Conservation (phyloP, 2,888 invertebrate species). For the Yponomeuta malinellus region DNA sequence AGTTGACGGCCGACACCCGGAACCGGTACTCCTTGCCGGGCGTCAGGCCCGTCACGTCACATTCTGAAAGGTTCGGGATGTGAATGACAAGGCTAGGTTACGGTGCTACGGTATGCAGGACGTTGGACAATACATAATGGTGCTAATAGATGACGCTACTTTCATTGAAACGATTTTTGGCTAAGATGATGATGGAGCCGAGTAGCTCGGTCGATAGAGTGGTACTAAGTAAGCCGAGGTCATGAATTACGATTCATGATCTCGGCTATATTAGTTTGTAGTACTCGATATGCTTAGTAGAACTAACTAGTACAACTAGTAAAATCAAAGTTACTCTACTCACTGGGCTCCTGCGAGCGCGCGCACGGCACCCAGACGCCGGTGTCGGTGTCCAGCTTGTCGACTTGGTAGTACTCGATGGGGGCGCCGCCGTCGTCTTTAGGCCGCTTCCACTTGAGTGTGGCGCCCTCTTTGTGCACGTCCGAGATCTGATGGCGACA, state of each 20-base stretch:
- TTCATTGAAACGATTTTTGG: no score
- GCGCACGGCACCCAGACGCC: slow-evolving; percentile 93
- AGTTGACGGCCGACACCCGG: slow-evolving; percentile 95
- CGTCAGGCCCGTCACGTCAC: slow-evolving; percentile 89
- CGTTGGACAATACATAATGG: no score
- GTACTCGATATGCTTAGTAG: no score
- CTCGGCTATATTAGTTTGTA: no score
- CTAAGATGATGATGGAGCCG: no score
- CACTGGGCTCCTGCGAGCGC: slow-evolving; percentile 86
- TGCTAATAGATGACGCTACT: no score
- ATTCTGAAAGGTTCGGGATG: slow-evolving; percentile 59
- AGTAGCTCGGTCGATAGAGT: no score
- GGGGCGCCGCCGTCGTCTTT: slow-evolving; percentile 96
- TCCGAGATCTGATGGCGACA: slow-evolving; percentile 75
- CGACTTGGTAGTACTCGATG: slow-evolving; percentile 96
- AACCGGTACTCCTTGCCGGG: slow-evolving; percentile 96
- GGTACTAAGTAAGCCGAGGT: no score
- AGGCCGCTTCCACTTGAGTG: slow-evolving; percentile 96
- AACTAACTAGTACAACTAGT: no score
- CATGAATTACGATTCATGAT: no score
- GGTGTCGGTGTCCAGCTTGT: slow-evolving; percentile 93
- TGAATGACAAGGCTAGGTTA: neutral
- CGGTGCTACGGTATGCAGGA: neutral
- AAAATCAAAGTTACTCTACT: slow-evolving; percentile 31
- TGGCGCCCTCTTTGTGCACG: slow-evolving; percentile 94